A percentile compares a stretch with the other conserved stretches of the same genome.
phyloP scores from a whole-genome alignment of 2,888 invertebrate species.

The Andrena minutula region DNA sequence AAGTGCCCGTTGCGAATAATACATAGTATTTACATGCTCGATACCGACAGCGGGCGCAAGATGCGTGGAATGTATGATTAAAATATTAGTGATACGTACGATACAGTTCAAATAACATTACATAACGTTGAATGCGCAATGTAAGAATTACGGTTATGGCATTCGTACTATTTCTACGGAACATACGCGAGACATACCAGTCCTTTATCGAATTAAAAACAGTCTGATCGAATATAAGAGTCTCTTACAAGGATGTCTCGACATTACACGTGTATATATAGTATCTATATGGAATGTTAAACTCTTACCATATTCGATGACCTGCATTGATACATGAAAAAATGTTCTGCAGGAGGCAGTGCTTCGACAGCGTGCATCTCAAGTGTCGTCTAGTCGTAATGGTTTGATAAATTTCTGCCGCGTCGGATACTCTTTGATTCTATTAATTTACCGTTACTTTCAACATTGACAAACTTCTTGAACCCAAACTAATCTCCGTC shows the following conservation, averaged over 20 bases:
- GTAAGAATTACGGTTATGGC: constrained; percentile 38
- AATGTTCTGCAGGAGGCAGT: constrained; percentile 75
- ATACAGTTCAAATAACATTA: constrained; percentile 42
- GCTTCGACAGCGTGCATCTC: constrained; percentile 70
- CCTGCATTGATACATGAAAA: constrained; percentile 60
- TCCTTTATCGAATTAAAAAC: constrained; percentile 62
- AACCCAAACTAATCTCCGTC: constrained; percentile 17
- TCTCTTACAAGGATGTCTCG: constrained; percentile 46
- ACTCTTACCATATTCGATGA: constrained; percentile 59
- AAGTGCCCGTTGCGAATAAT: constrained; percentile 24
- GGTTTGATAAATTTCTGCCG: constrained; percentile 43
- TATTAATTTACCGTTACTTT: constrained; percentile 52
- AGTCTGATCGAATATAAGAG: constrained; percentile 56
- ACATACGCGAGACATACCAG: constrained; percentile 49
- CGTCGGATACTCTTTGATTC: constrained; percentile 46
- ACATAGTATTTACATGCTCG: constrained; percentile 39
- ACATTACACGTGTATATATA: constrained; percentile 8
- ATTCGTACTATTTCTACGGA: constrained; percentile 45
- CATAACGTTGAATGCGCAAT: constrained; percentile 27
- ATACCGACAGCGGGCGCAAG: constrained; percentile 43
- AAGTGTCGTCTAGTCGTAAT: constrained; percentile 37
- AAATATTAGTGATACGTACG: constrained; percentile 43
- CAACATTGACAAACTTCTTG: constrained; percentile 57
- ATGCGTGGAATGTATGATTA: constrained; percentile 63
- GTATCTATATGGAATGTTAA: constrained; percentile 64